These are phyloP conservation scores for Nasonia oneida DNA, from an alignment of 2,888 invertebrate species.

Conservation along the genomic window DNA sequence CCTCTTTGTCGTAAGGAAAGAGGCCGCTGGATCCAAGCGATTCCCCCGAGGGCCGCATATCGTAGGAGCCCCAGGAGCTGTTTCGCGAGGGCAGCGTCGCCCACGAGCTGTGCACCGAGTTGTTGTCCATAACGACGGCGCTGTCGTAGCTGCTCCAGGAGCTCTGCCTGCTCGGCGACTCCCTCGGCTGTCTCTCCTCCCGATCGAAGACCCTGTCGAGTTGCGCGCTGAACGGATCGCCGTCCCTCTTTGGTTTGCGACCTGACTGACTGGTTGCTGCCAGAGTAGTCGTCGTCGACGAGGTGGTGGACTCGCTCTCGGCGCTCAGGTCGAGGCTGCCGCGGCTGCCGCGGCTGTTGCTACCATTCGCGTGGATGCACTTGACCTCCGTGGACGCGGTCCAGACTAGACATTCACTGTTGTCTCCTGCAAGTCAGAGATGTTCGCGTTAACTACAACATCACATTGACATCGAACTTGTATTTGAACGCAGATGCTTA, in stretches of 20 bases:
- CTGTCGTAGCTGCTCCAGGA: constrained; percentile 90
- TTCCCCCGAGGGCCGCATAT: constrained; percentile 80
- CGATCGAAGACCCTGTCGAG: constrained; percentile 87
- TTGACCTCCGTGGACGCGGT: constrained; percentile 78
- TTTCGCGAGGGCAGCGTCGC: constrained; percentile 85
- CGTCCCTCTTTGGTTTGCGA: constrained; percentile 74
- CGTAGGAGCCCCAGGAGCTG: constrained; percentile 87
- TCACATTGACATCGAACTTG: neutral
- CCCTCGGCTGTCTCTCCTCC: constrained; percentile 80
- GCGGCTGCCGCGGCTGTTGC: constrained; percentile 60
- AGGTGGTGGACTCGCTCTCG: constrained; percentile 60
- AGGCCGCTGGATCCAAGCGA: constrained; percentile 78
- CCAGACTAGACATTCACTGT: constrained; percentile 80
- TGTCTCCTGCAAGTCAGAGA: constrained; percentile 42
- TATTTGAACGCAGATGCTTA: neutral
- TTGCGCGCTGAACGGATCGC: constrained; percentile 86
- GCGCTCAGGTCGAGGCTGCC: constrained; percentile 57
- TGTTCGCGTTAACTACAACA: neutral
- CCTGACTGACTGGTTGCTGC: constrained; percentile 35
- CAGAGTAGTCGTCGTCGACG: constrained; percentile 59
- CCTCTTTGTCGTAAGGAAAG: constrained; percentile 82
- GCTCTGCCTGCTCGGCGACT: constrained; percentile 85
- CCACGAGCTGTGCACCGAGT: constrained; percentile 91
- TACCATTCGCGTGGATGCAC: constrained; percentile 69
- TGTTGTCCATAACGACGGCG: constrained; percentile 86